phyloP scores from a whole-genome alignment of 2,797 vertebrate species.

The Zenarchopterus dispar region DNA sequence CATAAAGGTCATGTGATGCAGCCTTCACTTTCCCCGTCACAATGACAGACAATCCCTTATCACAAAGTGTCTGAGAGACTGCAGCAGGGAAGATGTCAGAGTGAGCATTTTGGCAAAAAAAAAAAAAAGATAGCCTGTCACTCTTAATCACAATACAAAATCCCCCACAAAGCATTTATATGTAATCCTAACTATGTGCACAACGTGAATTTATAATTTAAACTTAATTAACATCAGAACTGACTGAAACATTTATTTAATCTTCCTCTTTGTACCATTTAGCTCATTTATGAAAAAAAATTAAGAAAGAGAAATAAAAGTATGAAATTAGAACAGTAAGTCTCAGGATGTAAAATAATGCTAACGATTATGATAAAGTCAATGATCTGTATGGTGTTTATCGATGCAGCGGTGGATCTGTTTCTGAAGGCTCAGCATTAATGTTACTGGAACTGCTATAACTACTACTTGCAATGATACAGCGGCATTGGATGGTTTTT shows the following conservation, averaged over 20 bases:
- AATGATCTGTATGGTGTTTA: conserved; percentile 22
- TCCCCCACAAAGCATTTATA: too few species aligned
- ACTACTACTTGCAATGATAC: conserved; percentile 18
- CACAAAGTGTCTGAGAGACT: conserved; percentile 9
- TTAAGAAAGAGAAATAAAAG: neutral
- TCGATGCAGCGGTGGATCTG: conserved; percentile 18
- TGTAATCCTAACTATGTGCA: too few species aligned
- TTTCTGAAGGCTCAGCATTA: conserved; percentile 10
- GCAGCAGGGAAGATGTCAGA: neutral
- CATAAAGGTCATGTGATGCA: conserved; percentile 60
- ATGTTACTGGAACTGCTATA: conserved; percentile 17
- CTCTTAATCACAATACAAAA: neutral
- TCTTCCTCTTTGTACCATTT: neutral
- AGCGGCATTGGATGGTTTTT: neutral
- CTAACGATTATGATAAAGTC: conserved; percentile 4
- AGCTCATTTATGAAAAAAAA: neutral
- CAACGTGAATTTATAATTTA: too few species aligned
- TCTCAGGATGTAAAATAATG: conserved; percentile 7
- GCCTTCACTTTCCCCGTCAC: conserved; percentile 32
- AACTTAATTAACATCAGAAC: too few species aligned
- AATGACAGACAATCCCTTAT: conserved; percentile 4
- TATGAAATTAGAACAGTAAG: neutral
- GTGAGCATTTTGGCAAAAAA: conserved; percentile 9
- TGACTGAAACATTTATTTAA: neutral
- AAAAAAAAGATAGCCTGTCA: conserved; percentile 2